Percentiles rank a stretch among this genome's conserved stretches.
Evolutionary conservation across 2,113 vertebrate species (phyloP).

Genomic region (Halichoeres trimaculatus): DNA sequence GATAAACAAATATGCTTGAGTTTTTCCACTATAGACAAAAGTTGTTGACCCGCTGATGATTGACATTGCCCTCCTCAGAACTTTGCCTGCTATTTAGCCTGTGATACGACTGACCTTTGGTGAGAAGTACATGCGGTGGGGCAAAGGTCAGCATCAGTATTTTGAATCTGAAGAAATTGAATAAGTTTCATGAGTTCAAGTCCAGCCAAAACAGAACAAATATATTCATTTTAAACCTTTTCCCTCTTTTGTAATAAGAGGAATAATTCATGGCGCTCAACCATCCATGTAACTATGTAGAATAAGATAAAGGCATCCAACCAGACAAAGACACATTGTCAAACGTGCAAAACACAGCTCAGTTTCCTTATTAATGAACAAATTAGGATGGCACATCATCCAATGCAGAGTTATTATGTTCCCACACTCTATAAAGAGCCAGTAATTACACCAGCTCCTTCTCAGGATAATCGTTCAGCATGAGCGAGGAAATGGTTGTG

Average conservation of each 20-base stretch:
- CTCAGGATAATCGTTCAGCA: conserved; percentile 46
- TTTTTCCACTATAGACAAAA: not conserved
- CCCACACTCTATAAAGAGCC: conserved; percentile 40
- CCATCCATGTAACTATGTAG: conserved; percentile 2
- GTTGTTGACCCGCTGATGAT: not conserved
- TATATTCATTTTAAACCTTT: not conserved
- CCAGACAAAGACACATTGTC: conserved; percentile 39
- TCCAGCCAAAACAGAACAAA: not conserved
- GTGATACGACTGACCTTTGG: not conserved
- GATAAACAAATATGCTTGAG: not conserved
- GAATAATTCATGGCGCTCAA: conserved; percentile 9
- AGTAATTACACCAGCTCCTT: conserved; percentile 55
- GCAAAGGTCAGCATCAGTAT: not conserved
- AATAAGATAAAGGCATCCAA: conserved; percentile 35
- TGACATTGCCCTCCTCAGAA: not conserved
- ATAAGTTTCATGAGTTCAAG: not conserved
- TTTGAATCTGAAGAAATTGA: not conserved
- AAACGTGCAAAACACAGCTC: conserved; percentile 41
- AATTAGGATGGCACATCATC: conserved; percentile 48
- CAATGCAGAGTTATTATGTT: conserved; percentile 48
- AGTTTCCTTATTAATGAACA: conserved; percentile 54
- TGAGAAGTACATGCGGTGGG: not conserved
- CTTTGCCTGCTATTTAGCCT: not conserved
- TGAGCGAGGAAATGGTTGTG: conserved; percentile 30
- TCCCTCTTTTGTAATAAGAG: not conserved